Base-by-base conservation (phyloP, 2,888 invertebrate genomes). In the Hofmannophila pseudospretella region DNA sequence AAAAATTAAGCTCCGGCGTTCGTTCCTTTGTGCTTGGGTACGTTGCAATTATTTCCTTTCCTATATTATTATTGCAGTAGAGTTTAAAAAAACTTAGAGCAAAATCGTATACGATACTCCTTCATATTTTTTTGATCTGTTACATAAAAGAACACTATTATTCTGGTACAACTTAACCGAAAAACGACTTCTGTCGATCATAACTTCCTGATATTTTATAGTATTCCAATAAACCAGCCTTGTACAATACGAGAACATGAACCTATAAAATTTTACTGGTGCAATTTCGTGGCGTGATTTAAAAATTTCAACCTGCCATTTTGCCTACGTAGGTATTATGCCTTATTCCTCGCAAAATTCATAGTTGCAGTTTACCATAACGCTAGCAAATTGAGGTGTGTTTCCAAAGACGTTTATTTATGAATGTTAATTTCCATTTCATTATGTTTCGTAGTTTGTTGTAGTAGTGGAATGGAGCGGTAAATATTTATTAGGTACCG, bases 221-320 rank as follows among this genome's bases (percentile, higher is more conserved):
- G 34, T 49, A 46, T 54, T 47, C 50, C 46, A 47, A 58, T 60
- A 62, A 57, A 54, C 38, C 38, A 39, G 44, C 45, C 47, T 10
- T 46, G 44, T 46, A 39, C 37, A 49, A 51, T 54, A 48, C 40
- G 41, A 51, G 58, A 54, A 52, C 51, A 48, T 41, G 47, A 41
- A 54, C 56, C 54, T 59, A 52, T 58, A 55, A 61, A 64, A 56
- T 44, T 46, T 52, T 47, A 48, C 47, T 23, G 38, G 32, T 34
- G 42, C 54, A 38, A 58, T 65, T 16, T 66, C 55, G 39, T 39
- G 27, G 34, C 42, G 42, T 36, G 47, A 54, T 62, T 70, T 66
- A 59, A 69, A 67, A 67, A 60, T 67, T 58, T 52, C 50, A 10
- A 4, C 10, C 48, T 47, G 37, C 51, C 47, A 59, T 63, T 61